Evolutionary conservation across 2,888 invertebrate species (phyloP), one percentile per base, ranked within the genome.

Genomic region (Siphonodentalium dalli): DNA sequence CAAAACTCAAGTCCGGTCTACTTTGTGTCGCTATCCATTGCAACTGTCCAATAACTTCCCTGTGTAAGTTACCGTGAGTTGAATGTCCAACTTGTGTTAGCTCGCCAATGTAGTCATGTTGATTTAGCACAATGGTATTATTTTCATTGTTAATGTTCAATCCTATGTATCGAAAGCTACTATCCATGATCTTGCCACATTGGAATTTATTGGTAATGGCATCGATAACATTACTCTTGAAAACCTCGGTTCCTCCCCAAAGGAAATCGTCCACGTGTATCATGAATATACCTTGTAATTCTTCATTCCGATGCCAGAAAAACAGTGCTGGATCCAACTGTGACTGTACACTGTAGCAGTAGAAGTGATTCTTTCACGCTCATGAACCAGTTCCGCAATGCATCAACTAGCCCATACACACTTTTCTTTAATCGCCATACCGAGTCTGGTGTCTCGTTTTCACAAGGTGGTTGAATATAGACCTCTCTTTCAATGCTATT

Each of bases 181-280:
- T 37, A n/a, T 47, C 29, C 24, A 29, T 20, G n/a, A 28, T n/a
- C 28, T 48, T 47, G 8, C 54, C 48, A 48, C n/a, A 23, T 28
- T 26, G 11, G 39, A 49, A 54, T 26, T 26, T 37, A 15, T 15
- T 23, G 11, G 37, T 31, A n/a, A 54, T 18, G n/a, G 38, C 29
- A 28, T 37, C 28, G 11, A 54, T 28, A 2, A 54, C 43, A 3
- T 37, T 20, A 6, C 27, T 28, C 23, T 49, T 31, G 43, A 54
- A 54, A 11, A 9, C 4, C 11, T 9, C 2, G 24, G 41, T 37
- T n/a, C 54, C 54, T 20, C 49, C 42, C 40, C 48, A 51, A 1
- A 54, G 29, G 26, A 43, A 54, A 28, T 54, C 42, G 33, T 54
- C 54, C 11, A 54, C 40, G 31, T 54, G 54, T n/a, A 38, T 7